These are phyloP conservation scores for Euplagia quadripunctaria DNA, from an alignment of 2,888 invertebrate genomes.

Conservation along the genomic window DNA sequence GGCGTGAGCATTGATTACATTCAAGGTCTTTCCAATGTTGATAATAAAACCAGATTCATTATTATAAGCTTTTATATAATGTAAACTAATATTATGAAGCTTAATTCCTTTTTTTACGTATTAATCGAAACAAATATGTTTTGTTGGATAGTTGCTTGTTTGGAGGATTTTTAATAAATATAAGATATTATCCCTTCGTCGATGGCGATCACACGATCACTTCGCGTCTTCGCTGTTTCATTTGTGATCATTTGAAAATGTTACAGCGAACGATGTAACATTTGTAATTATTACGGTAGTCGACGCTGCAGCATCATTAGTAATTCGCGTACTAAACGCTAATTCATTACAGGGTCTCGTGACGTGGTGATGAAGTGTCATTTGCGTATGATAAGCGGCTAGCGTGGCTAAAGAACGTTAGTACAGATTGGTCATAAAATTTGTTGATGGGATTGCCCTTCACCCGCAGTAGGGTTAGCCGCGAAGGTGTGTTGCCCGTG, in stretches of 20 bases:
- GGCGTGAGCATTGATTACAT: conserved; percentile 13
- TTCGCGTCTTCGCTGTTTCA: too few relatives aligned
- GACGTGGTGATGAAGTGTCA: neutral
- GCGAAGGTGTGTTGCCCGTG: neutral
- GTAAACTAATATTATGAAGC: neutral
- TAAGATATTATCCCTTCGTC: too few relatives aligned
- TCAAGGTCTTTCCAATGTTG: conserved; percentile 7
- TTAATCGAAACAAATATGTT: neutral
- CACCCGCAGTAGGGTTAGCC: neutral
- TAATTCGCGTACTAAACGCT: neutral
- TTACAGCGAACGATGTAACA: too few relatives aligned
- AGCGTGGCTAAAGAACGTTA: neutral
- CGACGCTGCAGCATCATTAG: neutral
- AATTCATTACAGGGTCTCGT: neutral
- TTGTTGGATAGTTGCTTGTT: too few relatives aligned
- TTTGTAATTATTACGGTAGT: too few relatives aligned
- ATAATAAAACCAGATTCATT: conserved; percentile 1
- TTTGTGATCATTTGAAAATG: too few relatives aligned
- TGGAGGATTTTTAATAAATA: too few relatives aligned
- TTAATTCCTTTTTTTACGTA: neutral
- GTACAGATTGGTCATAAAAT: neutral
- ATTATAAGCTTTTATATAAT: neutral
- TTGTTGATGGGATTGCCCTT: neutral
- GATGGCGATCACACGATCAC: too few relatives aligned
- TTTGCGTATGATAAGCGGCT: neutral